Base-by-base conservation (phyloP, 2,113 vertebrate species). In the Oceanites oceanicus region DNA sequence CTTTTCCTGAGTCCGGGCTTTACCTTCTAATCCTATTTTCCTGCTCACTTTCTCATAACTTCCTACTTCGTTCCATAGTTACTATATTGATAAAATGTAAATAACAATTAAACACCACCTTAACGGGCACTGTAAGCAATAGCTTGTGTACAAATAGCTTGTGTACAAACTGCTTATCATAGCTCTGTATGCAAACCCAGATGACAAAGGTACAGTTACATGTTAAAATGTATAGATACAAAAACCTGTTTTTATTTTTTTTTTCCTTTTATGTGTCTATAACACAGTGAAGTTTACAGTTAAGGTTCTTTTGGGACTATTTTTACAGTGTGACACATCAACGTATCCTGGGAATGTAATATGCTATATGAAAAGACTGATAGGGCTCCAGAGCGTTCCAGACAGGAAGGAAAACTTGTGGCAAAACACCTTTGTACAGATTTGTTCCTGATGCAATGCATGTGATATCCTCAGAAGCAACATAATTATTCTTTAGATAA, bases 11-110 rank as follows among this genome's bases (percentile, higher is more conserved):
- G 77, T 75, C 93, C 9, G 3, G 14, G 42, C 55, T 91, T 88
- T 92, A 78, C 71, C 58, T 91, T 82, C 81, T 95, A 94, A 92
- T 95, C 87, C 77, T 71, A 15, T 90, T 96, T 95, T 94, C 89
- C 81, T 90, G 38, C 50, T 92, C 42, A 18, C 38, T 91, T 93
- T 90, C 74, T 34, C 94, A 15, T 42, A 71, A 77, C 72, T 91
- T 94, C 70, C 62, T 79, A 22, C 77, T 86, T 75, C 90, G 15
- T 58, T 75, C 73, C n/a, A 6, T 71, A 73, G 89, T 79, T 82
- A 90, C 26, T 36, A 4, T 29, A 53, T 42, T 58, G 50, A 65
- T 77, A 73, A 90, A 91, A 75, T 30, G 63, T 59, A 84, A 81
- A 84, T 71, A 86, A 55, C 27, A 47, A 68, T 83, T 71, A 88